Conservation (phyloP, 2,113 vertebrate genomes). For the Otus sunia region DNA sequence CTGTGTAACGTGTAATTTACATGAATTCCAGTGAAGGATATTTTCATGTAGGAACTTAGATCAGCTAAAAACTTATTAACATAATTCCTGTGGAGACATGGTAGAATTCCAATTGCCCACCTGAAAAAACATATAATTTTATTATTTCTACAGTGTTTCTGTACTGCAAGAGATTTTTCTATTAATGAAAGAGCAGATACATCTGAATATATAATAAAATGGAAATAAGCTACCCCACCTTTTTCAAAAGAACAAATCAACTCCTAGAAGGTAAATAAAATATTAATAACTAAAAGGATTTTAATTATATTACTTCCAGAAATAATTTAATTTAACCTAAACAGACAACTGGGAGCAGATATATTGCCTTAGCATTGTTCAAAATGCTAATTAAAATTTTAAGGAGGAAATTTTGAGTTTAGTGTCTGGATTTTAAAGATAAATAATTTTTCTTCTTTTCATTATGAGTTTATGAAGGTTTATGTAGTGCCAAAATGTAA, state of each 20-base stretch:
- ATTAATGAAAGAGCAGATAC: not conserved
- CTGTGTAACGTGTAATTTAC: not conserved
- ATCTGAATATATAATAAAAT: constrained; percentile 10
- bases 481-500: constrained; percentile 15
- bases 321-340: constrained; percentile 78
- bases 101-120: not conserved
- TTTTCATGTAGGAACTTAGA: not conserved
- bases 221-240: constrained; percentile 13
- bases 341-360: constrained; percentile 68
- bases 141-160: not conserved
- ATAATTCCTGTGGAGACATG: not conserved
- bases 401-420: constrained; percentile 66
- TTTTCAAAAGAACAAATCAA: constrained; percentile 62
- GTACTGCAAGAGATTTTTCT: not conserved
- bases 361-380: constrained; percentile 66
- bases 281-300: constrained; percentile 80
- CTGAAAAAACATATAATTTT: not conserved
- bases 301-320: constrained; percentile 77
- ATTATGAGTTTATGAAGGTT: constrained; percentile 34
- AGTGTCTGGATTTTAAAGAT: constrained; percentile 64
- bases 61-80: not conserved
- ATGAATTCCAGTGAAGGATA: not conserved
- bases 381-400: constrained; percentile 74
- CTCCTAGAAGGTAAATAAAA: constrained; percentile 69
- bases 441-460: constrained; percentile 58